Base-by-base conservation (phyloP, 2,888 invertebrate species). In the Acanthosoma haemorrhoidale region DNA sequence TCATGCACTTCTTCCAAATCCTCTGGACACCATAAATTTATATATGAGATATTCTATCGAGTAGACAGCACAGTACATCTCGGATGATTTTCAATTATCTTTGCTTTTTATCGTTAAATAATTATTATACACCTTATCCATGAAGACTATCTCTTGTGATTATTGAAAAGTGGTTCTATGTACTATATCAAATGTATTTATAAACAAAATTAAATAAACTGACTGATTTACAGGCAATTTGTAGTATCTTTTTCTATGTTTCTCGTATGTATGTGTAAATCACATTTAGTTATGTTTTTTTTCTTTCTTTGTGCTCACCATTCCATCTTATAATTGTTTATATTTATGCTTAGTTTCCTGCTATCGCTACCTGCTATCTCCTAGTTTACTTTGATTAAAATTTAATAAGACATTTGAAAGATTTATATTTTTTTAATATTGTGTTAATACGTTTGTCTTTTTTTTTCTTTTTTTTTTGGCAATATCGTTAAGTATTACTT, bases 1-100 rank as follows among this genome's bases (percentile, higher is more conserved):
- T 76, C 90, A 94, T 74, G 86, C 86, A 69, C 82, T 90, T 79
- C 86, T 90, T 77, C 90, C 91, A 73, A 85, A 87, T 77, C 84
- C 84, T 76, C 81, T 82, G 80, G 84, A 88, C 81, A 80, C 85
- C 77, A 83, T 85, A 83, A 83, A 85, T 77, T 80, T 86, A 78
- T 86, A 85, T 81, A 85, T 87, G 86, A 83, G 82, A 76, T 83
- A 83, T 79, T 79, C 81, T 78, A 81, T 83, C 78, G 81, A 82
- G 68, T 70, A 72, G 64, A 41, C 64, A 39, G 64, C 64, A 64
- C 64, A 64, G 25, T 41, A 31, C 41, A 29, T 64, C 32, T 59
- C 32, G 29, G 18, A 32, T 15, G 18, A 59, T 15, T 59, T 9
- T 36, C 36, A 36, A 13, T 36, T 31, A 16, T 31, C 15, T 38